These are phyloP conservation scores for Pectinophora gossypiella DNA, from an alignment of 1,140 invertebrate genomes.

Conservation along the genomic window DNA sequence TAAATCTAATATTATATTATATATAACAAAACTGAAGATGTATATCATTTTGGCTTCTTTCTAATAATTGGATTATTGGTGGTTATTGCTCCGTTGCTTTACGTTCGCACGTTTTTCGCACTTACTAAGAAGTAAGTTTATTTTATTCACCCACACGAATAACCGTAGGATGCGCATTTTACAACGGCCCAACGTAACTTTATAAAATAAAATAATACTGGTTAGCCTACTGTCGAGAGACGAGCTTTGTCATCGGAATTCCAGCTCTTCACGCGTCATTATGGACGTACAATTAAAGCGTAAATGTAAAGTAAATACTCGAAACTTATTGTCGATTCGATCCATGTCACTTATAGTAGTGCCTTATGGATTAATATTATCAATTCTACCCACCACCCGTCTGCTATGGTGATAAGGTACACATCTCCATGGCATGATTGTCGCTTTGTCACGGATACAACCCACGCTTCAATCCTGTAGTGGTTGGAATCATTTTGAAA, in stretches of 20 bases:
- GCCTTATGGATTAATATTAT: constrained; percentile 14
- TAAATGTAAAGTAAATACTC: constrained; percentile 71
- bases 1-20: neutral
- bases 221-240: neutral
- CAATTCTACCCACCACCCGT: neutral
- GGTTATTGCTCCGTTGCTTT: no score
- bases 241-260: neutral
- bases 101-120: neutral
- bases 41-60: no score
- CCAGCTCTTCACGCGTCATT: constrained; percentile 13
- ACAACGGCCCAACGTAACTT: neutral
- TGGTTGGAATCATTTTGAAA: constrained; percentile 19
- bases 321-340: constrained; percentile 62
- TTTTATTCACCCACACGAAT: neutral
- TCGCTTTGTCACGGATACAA: constrained; percentile 44
- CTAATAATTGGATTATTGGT: no score
- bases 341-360: constrained; percentile 54
- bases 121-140: neutral
- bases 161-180: neutral
- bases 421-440: constrained; percentile 20
- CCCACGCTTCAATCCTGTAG: constrained; percentile 40
- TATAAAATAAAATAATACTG: neutral
- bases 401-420: neutral
- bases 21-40: no score
- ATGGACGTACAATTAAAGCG: constrained; percentile 60